Percentiles rank a stretch among this genome's conserved stretches.
phyloP scores from a whole-genome alignment of 2,888 invertebrate genomes.

The Acrobasis consociella region DNA sequence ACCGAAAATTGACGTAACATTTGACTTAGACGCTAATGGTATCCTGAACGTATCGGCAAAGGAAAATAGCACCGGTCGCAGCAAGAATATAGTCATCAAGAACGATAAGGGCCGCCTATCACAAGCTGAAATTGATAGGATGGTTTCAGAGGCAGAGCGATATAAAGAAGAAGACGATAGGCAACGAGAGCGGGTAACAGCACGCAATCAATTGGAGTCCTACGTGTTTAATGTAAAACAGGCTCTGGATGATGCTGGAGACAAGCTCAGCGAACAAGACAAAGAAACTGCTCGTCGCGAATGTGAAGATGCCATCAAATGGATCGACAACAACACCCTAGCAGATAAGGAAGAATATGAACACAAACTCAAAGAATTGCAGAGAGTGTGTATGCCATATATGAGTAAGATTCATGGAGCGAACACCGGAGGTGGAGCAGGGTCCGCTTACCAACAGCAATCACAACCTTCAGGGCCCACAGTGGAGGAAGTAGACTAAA shows the following conservation, averaged over 20 bases:
- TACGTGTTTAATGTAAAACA: slow-evolving; percentile 88
- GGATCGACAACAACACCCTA: slow-evolving; percentile 87
- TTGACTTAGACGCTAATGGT: slow-evolving; percentile 90
- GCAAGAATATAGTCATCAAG: slow-evolving; percentile 90
- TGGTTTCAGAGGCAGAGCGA: slow-evolving; percentile 88
- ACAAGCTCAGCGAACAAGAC: slow-evolving; percentile 85
- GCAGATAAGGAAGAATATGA: slow-evolving; percentile 86
- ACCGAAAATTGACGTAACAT: slow-evolving; percentile 87
- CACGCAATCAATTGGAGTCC: slow-evolving; percentile 88
- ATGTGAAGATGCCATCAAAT: slow-evolving; percentile 84
- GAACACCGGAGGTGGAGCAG: slow-evolving; percentile 40
- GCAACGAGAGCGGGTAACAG: slow-evolving; percentile 85
- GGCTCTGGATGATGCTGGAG: slow-evolving; percentile 84
- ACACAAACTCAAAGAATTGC: slow-evolving; percentile 83
- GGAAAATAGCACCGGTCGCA: slow-evolving; percentile 85
- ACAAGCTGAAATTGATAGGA: slow-evolving; percentile 91
- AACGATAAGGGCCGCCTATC: slow-evolving; percentile 92
- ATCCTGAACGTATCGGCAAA: slow-evolving; percentile 93
- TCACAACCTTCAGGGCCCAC: slow-evolving; percentile 49
- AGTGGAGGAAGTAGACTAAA: slow-evolving; percentile 59
- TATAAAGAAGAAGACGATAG: slow-evolving; percentile 88
- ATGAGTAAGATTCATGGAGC: slow-evolving; percentile 84
- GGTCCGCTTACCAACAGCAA: slow-evolving; percentile 38
- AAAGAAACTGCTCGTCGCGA: slow-evolving; percentile 78
- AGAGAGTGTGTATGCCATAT: slow-evolving; percentile 80